These are phyloP conservation scores for Indri indri DNA, from an alignment of 2,113 vertebrate species.

Conservation along the genomic window DNA sequence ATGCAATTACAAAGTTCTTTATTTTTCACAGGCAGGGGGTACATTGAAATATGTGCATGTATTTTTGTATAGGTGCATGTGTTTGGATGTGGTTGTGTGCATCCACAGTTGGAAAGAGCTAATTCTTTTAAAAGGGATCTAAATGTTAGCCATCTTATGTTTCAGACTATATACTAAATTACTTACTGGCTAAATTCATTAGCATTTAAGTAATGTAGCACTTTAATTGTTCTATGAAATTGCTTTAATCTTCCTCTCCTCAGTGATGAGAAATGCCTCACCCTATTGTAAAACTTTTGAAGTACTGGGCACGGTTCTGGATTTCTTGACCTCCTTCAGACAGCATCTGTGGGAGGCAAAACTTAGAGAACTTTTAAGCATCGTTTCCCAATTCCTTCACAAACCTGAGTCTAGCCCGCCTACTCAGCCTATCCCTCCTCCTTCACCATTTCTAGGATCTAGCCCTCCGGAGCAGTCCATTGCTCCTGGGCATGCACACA, in stretches of 20 bases:
- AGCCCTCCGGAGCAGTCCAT: not conserved
- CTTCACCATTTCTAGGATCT: not conserved
- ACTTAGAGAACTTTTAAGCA: not conserved
- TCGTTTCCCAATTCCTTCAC: not conserved
- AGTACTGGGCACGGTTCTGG: not conserved
- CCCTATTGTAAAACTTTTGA: constrained; percentile 56
- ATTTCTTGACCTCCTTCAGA: not conserved
- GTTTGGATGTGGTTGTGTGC: accelerated
- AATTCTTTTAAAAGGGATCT: not conserved
- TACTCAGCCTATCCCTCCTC: not conserved
- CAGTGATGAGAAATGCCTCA: constrained; percentile 61
- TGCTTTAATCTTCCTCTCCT: constrained; percentile 60
- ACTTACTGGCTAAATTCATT: constrained; percentile 66
- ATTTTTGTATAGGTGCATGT: not conserved
- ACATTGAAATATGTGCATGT: not conserved
- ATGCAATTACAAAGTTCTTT: not conserved
- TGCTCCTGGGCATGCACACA: not conserved
- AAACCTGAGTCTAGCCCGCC: not conserved
- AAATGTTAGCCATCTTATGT: not conserved
- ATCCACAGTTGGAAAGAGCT: not conserved
- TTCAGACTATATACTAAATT: constrained; percentile 45
- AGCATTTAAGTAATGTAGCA: constrained; percentile 67
- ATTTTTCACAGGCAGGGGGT: not conserved
- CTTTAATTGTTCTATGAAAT: constrained; percentile 59
- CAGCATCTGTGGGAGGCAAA: not conserved